A percentile compares a stretch with the other conserved stretches of the same genome.
These are phyloP conservation scores for Oophaga sylvatica DNA, from an alignment of 2,797 vertebrate species.

Conservation along the genomic window DNA sequence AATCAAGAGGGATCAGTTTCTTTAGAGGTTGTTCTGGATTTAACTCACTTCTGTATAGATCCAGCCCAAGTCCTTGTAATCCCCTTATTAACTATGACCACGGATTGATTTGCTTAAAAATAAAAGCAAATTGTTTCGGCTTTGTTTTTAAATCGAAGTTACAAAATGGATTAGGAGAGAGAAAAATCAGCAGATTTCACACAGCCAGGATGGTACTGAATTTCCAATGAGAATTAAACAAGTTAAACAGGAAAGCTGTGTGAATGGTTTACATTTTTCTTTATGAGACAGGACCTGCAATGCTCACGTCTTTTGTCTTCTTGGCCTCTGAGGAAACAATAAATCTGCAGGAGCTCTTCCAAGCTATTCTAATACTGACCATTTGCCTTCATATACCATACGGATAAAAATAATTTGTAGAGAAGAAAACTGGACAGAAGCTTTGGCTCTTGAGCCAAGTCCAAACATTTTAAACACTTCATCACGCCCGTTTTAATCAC, in stretches of 20 bases:
- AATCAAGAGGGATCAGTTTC: conserved; percentile 91
- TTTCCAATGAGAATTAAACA: conserved; percentile 87
- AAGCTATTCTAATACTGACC: conserved; percentile 74
- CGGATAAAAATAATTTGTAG: conserved; percentile 52
- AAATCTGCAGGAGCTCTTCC: conserved; percentile 77
- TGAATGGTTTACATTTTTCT: conserved; percentile 79
- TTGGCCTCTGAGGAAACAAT: conserved; percentile 76
- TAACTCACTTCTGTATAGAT: conserved; percentile 89
- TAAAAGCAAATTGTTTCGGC: conserved; percentile 90
- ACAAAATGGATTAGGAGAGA: conserved; percentile 97
- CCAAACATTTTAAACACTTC: conserved; percentile 75
- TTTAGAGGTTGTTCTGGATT: conserved; percentile 86
- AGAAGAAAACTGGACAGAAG: conserved; percentile 63
- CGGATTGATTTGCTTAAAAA: conserved; percentile 90
- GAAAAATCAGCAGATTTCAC: conserved; percentile 84
- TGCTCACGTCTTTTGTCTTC: conserved; percentile 77
- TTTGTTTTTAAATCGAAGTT: conserved; percentile 94
- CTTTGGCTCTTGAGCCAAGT: conserved; percentile 67
- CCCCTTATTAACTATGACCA: conserved; percentile 94
- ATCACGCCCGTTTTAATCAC: conserved; percentile 73
- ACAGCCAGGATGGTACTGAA: conserved; percentile 81
- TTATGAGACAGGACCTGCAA: conserved; percentile 76
- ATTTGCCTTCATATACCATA: conserved; percentile 67
- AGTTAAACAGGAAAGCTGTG: conserved; percentile 80
- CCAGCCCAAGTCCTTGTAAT: conserved; percentile 86